Evolutionary conservation across 2,113 vertebrate genomes (phyloP).

Genomic region (Ameiurus melas): DNA sequence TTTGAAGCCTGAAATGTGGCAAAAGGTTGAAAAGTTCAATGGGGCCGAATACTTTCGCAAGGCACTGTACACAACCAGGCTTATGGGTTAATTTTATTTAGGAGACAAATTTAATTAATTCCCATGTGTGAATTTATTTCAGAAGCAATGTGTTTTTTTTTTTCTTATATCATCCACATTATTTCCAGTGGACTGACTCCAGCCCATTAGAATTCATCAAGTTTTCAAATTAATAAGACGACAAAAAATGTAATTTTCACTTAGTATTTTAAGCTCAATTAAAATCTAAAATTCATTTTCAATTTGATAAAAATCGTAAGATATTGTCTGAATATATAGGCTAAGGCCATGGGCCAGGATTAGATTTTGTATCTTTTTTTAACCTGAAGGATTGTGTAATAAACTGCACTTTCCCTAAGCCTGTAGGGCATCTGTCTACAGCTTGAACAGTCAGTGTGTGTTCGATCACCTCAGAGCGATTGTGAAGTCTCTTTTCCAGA

Average conservation of each 20-base stretch:
- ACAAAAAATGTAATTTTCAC: neutral
- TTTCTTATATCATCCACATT: neutral
- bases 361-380: neutral
- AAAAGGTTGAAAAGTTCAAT: too few relatives aligned
- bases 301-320: too few relatives aligned
- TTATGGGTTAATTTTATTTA: neutral
- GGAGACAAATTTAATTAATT: neutral
- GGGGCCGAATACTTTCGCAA: too few relatives aligned
- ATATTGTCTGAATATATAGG: neutral
- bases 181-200: neutral
- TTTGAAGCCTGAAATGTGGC: too few relatives aligned
- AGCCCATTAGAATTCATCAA: neutral
- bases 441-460: neutral
- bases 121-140: neutral
- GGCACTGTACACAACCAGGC: too few relatives aligned
- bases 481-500: neutral
- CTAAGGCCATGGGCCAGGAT: neutral
- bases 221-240: neutral
- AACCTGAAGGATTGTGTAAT: neutral
- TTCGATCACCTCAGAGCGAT: constrained; percentile 2
- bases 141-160: neutral
- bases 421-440: neutral
- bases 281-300: neutral
- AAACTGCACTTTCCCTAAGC: constrained; percentile 7
- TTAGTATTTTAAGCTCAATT: neutral